These are phyloP conservation scores for Notothenia rossii DNA, from an alignment of 2,113 vertebrate species.

Conservation along the genomic window DNA sequence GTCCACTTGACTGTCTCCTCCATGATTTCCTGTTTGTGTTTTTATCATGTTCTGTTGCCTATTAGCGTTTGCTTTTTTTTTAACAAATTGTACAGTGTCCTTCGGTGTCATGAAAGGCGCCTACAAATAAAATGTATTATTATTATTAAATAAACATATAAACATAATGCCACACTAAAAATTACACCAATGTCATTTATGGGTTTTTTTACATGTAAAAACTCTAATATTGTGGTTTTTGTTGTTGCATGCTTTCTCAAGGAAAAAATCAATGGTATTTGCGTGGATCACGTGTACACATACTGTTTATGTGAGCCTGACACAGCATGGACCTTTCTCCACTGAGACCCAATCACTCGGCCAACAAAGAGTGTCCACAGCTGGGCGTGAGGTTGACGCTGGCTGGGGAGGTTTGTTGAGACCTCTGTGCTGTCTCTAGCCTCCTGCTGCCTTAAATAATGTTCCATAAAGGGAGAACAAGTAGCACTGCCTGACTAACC, in stretches of 20 bases:
- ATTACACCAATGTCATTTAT: constrained; percentile 29
- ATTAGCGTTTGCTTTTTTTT: too few relatives aligned
- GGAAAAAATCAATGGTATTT: not conserved
- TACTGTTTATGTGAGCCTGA: constrained; percentile 13
- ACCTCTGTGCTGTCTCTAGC: constrained; percentile 39
- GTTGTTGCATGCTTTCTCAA: too few relatives aligned
- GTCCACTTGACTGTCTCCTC: too few relatives aligned
- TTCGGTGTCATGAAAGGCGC: too few relatives aligned
- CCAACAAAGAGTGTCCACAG: constrained; percentile 36
- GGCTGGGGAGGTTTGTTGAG: constrained; percentile 35
- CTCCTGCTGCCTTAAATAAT: constrained; percentile 53
- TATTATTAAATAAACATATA: too few relatives aligned
- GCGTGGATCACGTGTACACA: not conserved
- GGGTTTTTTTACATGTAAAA: constrained; percentile 40
- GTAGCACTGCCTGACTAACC: constrained; percentile 57
- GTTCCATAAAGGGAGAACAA: constrained; percentile 54
- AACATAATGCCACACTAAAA: constrained; percentile 21
- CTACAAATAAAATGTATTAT: too few relatives aligned
- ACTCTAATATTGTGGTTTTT: constrained; percentile 28
- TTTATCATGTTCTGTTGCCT: too few relatives aligned
- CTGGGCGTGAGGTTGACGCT: constrained; percentile 38
- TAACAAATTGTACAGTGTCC: too few relatives aligned
- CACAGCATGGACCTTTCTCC: constrained; percentile 21
- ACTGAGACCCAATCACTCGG: constrained; percentile 17
- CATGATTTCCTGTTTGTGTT: too few relatives aligned